phyloP scores from a whole-genome alignment of 2,113 vertebrate species.

The Percina caprodes region DNA sequence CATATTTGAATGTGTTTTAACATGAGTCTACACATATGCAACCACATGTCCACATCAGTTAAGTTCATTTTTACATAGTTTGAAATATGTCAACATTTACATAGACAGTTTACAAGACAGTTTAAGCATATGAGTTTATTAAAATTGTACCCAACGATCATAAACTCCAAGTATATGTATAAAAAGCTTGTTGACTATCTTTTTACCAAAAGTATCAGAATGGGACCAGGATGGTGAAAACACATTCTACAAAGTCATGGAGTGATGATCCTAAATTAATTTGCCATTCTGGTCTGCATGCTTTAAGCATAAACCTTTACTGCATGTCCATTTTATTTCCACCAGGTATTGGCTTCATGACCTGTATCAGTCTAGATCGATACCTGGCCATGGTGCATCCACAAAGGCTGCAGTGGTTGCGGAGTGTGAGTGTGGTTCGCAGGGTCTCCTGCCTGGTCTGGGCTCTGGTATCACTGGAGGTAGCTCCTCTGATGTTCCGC shows the following conservation, averaged over 20 bases:
- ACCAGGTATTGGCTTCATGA: constrained; percentile 88
- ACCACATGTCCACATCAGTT: neutral
- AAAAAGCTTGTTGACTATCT: neutral
- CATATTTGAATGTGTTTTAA: neutral
- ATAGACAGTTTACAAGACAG: neutral
- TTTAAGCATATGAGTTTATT: neutral
- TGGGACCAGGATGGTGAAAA: neutral
- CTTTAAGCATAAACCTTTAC: neutral
- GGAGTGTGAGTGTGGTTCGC: constrained; percentile 75
- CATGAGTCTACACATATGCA: neutral
- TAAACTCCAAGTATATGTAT: neutral
- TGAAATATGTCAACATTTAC: neutral
- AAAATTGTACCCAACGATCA: neutral
- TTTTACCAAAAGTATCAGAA: neutral
- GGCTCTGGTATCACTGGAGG: constrained; percentile 84
- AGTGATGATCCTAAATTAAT: no score
- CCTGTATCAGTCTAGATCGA: constrained; percentile 88
- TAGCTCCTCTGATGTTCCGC: constrained; percentile 79
- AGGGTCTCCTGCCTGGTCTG: constrained; percentile 83
- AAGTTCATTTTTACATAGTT: neutral
- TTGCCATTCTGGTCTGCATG: neutral
- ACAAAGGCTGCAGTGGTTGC: constrained; percentile 73
- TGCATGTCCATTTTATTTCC: neutral
- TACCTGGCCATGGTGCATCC: constrained; percentile 88
- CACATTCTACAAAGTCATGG: neutral